Conservation (phyloP, 2,888 invertebrate species). For the Tipula vernalis region DNA sequence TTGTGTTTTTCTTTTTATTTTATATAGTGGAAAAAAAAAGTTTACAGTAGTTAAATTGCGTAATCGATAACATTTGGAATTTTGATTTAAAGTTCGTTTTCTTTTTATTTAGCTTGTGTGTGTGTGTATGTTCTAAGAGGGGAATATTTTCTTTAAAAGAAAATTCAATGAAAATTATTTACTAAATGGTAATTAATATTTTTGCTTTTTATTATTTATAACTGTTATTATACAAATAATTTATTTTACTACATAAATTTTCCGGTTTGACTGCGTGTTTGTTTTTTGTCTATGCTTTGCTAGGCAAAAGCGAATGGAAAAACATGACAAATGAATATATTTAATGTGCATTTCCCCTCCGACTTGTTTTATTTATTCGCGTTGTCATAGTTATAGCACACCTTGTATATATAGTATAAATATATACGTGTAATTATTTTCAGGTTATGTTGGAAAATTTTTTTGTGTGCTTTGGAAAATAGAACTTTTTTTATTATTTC, state of each 20-base stretch:
- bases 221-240: neutral
- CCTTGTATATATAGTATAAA: neutral
- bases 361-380: neutral
- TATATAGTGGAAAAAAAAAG: neutral
- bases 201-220: neutral
- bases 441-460: neutral
- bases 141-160: neutral
- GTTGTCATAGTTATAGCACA: neutral
- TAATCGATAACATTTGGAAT: neutral
- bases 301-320: neutral
- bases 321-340: neutral
- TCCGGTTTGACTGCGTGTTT: neutral
- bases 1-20: neutral
- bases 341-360: neutral
- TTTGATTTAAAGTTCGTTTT: neutral
- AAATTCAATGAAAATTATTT: neutral
- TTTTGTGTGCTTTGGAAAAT: neutral
- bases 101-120: neutral
- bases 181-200: neutral
- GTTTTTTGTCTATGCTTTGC: neutral
- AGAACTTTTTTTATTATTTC: neutral
- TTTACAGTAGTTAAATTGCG: neutral
- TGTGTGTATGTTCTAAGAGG: neutral
- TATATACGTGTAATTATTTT: neutral
- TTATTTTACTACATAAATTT: neutral